Base-by-base conservation (phyloP, 2,113 vertebrate genomes). In the Brachypodius melanocephalos region DNA sequence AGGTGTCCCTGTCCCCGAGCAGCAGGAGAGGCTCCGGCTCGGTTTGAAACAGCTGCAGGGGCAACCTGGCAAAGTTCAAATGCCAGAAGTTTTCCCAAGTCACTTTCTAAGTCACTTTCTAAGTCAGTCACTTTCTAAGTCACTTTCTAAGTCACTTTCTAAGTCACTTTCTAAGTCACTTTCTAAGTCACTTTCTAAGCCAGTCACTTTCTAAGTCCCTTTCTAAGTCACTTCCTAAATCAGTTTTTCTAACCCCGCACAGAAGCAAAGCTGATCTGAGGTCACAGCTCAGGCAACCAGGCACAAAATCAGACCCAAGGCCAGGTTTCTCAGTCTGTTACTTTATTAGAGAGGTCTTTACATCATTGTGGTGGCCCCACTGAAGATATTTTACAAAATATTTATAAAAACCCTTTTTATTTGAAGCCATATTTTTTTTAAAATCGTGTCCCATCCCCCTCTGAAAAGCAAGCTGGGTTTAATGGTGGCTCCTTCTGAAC, bases 291-390 rank as follows among this genome's bases (percentile, higher is more conserved):
- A 38, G 4, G 29, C 3, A 31, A 17, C 8, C 36, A 49, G 4
- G 40, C 17, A 65, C 32, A 42, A 45, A 52, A 48, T 73, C 87
- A 85, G 42, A 79, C 14, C 61, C 89, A 3, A 9, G 48, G 32
- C 36, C 58, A 13, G 25, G 34, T 65, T 82, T 90, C 81, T 91
- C 46, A 63, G 32, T 66, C 72, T 93, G 93, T 96, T 98, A 97
- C 89, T 98, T 98, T 98, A 98, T 98, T 98, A 97, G 94, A 96
- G 96, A 94, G 85, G 59, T 96, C 87, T 97, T 97, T 95, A 98
- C 94, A 97, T 90, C 89, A 55, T 13, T 78, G 69, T 74, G 87
- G 75, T 89, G 72, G 52, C 38, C 88, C 75, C 74, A 90, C 31
- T 58, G 73, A 89, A 92, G 85, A 77, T 52, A 80, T 36, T 95